These are phyloP conservation scores for Glaucopsyche alexis DNA, from an alignment of 2,888 invertebrate species.

Conservation along the genomic window DNA sequence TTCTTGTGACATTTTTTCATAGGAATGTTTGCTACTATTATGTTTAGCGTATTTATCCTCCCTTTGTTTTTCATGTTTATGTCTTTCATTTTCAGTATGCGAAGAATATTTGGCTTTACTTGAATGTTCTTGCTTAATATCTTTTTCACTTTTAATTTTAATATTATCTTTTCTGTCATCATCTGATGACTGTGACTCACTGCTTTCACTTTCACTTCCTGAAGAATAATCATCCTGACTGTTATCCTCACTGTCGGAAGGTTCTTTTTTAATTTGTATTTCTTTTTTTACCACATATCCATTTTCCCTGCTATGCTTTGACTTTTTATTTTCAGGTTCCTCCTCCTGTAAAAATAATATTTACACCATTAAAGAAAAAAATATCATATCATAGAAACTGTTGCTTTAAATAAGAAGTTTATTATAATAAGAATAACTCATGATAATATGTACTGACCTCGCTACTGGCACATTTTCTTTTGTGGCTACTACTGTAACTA, in stretches of 20 bases:
- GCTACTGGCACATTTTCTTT: constrained; percentile 65
- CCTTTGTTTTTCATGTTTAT: constrained; percentile 46
- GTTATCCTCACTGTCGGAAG: constrained; percentile 46
- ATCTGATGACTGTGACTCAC: constrained; percentile 55
- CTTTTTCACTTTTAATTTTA: constrained; percentile 53
- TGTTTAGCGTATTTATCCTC: constrained; percentile 45
- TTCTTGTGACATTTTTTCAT: constrained; percentile 53
- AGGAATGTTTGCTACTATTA: constrained; percentile 42
- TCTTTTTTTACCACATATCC: constrained; percentile 50
- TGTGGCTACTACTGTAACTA: constrained; percentile 52
- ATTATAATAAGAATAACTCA: neutral
- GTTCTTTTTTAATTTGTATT: constrained; percentile 49
- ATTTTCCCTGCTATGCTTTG: constrained; percentile 56
- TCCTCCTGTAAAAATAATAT: constrained; percentile 54
- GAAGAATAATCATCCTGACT: constrained; percentile 54
- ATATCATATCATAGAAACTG: neutral
- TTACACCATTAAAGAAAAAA: neutral
- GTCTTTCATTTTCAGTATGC: constrained; percentile 47
- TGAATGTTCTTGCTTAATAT: constrained; percentile 47
- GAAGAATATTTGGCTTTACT: constrained; percentile 48
- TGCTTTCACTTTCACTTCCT: constrained; percentile 54
- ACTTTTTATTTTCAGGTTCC: constrained; percentile 56
- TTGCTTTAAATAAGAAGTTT: neutral
- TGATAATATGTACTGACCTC: constrained; percentile 51
- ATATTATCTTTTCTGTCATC: constrained; percentile 47